Evolutionary conservation across 2,797 vertebrate genomes (phyloP), one percentile per base, ranked within the genome.

Genomic region (Heliangelus exortis): DNA sequence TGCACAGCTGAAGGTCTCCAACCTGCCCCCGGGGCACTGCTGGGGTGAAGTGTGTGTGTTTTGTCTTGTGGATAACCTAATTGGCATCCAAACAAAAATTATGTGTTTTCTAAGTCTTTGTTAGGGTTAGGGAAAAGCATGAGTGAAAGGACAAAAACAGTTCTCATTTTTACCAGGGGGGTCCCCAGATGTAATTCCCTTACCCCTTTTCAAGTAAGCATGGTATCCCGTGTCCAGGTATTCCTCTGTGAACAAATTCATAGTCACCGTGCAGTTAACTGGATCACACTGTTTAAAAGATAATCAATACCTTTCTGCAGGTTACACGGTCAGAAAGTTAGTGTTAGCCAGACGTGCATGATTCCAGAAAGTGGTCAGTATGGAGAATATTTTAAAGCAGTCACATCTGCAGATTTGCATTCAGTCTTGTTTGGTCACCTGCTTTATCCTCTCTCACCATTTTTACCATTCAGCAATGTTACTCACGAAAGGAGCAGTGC

Each of bases 1-100:
- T 57, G 55, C 95, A 45, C 75, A 95, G 94, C 91, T 78, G 63
- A 59, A 63, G 87, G 95, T 75, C 83, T 95, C 39, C 43, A 82
- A 83, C 84, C 92, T 92, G 87, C 73, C 45, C 41, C 80, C 59
- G 88, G 74, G 78, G 85, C 84, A 73, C 84, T 59, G 74, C 89
- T 66, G 55, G 62, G 88, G 73, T 72, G 89, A 84, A 87, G 71
- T 20, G 31, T 43, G 80, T 80, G 84, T 79, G 71, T 73, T 82
- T 54, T 78, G 45, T 73, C 89, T 87, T 67, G 39, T 36, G n/a
- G 69, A 53, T 74, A 55, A 84, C 7, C 2, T 53, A 58, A 78
- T 28, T 84, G 82, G 50, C 94, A 88, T 92, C 58, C 22, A 89
- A 73, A 74, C 55, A 75, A 83, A 94, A 91, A 53, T 18, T 12